These are phyloP conservation scores for Zele albiditarsus DNA, from an alignment of 2,888 invertebrate genomes.

Conservation along the genomic window DNA sequence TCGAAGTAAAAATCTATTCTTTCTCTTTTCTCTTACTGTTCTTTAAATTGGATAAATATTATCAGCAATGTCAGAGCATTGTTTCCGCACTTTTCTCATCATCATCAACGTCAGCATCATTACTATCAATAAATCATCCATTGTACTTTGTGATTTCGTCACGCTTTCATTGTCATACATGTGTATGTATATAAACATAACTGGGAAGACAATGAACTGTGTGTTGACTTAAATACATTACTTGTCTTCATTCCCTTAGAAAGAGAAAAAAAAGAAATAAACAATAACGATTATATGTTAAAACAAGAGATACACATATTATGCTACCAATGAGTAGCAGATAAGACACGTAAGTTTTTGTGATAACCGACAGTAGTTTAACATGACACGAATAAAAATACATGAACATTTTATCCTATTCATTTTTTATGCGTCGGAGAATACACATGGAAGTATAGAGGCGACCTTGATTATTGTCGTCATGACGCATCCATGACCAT, in stretches of 20 bases:
- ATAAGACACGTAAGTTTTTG: background rate
- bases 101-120: background rate
- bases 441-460: background rate
- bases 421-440: background rate
- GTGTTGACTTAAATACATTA: background rate
- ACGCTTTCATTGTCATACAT: constrained; percentile 18
- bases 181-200: background rate
- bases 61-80: background rate
- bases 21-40: background rate
- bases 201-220: constrained; percentile 4
- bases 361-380: background rate
- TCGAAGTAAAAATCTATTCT: background rate
- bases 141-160: constrained; percentile 10
- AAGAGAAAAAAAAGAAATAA: background rate
- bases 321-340: background rate
- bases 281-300: background rate
- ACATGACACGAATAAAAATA: background rate
- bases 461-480: constrained; percentile 20
- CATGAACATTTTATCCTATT: background rate
- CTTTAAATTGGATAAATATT: background rate
- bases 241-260: background rate
- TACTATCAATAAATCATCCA: background rate
- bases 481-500: constrained; percentile 33
- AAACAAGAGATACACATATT: constrained; percentile 2
- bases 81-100: background rate